Evolutionary conservation across 2,113 vertebrate genomes (phyloP).

Genomic region (Anolis sagrei): DNA sequence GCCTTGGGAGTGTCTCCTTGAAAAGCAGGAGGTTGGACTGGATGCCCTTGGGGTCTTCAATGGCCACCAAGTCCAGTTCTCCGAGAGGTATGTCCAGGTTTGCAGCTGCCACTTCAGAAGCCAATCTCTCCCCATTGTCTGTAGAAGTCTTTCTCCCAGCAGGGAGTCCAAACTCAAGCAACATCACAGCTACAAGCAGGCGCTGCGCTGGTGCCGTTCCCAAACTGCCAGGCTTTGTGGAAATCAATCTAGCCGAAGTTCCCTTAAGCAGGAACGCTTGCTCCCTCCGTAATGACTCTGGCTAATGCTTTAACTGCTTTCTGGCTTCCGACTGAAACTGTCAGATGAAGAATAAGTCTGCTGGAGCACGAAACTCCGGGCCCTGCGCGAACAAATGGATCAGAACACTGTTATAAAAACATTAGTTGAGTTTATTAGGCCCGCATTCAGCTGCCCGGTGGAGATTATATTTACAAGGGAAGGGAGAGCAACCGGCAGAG

Average conservation of each 20-base stretch:
- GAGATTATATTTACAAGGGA: fast-evolving
- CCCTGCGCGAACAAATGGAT: fast-evolving
- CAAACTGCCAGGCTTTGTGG: too few relatives aligned
- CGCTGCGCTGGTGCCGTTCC: not conserved
- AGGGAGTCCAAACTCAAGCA: fast-evolving
- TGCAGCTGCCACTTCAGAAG: too few relatives aligned
- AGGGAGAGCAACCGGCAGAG: fast-evolving
- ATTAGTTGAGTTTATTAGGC: fast-evolving
- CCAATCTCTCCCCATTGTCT: too few relatives aligned
- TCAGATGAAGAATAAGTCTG: not conserved
- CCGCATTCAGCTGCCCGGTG: fast-evolving
- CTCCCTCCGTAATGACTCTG: fast-evolving
- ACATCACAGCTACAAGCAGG: not conserved
- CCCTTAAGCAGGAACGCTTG: not conserved
- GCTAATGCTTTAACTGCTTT: fast-evolving
- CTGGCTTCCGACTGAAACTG: too few relatives aligned
- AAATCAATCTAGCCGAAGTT: fast-evolving
- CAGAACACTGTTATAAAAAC: fast-evolving
- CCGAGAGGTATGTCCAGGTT: too few relatives aligned
- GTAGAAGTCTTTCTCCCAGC: fast-evolving
- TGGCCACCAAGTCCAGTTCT: too few relatives aligned
- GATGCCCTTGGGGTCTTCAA: too few relatives aligned
- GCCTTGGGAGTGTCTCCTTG: too few relatives aligned
- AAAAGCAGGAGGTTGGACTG: too few relatives aligned
- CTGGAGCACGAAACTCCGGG: fast-evolving